Base-by-base conservation (phyloP, 2,113 vertebrate genomes). In the Telmatochromis bifrenatus region DNA sequence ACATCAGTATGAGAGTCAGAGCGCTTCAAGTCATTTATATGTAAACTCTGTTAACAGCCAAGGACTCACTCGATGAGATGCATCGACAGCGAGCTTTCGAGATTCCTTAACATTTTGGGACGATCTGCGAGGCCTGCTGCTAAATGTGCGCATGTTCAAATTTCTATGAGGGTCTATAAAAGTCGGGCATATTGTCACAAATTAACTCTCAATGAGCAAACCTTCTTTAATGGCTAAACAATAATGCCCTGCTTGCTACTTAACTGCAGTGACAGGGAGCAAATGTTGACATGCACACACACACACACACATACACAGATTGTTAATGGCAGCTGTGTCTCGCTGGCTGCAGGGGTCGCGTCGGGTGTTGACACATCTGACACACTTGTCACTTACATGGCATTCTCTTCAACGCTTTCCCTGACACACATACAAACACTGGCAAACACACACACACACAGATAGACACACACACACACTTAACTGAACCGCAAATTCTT, bases 301-400 rank as follows among this genome's bases (percentile, higher is more conserved):
- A 31, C 7, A 56, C 56, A 19, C 56, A 11, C 58, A 11, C 28
- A 87, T 70, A 92, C 90, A 89, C 82, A 87, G 92, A 93, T 86
- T 85, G 86, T 90, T 93, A 94, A 93, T 95, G 95, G 95, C 96
- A 96, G 95, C 94, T 93, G 92, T 70, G 88, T 92, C 93, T 92
- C 60, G 84, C 92, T 88, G 91, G 91, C 92, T 90, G 87, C 31
- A 82, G 85, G 94, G 93, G 92, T 95, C 87, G 93, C 89, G 96
- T 96, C 79, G 81, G 93, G 92, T 96, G 96, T 96, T 93, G 90
- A 95, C 95, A 94, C 92, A 77, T 94, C 92, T 94, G 95, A 96
- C 94, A 96, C 94, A 93, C 95, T 95, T 96, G 96, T 97, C 97
- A 96, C 96, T 96, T 95, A 95, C 92, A 94, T 84, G 90, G 84